Conservation (phyloP, 2,888 invertebrate species). For the Scrobipalpa costella region DNA sequence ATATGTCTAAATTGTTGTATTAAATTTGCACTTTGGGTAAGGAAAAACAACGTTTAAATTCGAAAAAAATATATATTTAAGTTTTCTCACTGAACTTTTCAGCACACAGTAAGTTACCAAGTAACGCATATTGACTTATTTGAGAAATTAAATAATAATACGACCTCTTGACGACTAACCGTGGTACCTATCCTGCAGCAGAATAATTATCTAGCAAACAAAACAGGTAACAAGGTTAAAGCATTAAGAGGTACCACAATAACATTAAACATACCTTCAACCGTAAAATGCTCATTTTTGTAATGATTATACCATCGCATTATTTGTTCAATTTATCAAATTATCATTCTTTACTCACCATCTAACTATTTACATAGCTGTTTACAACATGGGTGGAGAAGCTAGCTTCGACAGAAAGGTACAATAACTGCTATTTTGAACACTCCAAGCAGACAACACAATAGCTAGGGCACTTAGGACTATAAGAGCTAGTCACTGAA, state of each 20-base stretch:
- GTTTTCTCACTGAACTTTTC: constrained; percentile 60
- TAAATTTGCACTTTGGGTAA: neutral
- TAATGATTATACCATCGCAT: constrained; percentile 33
- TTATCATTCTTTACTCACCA: constrained; percentile 39
- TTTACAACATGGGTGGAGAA: constrained; percentile 28
- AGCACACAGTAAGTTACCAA: constrained; percentile 60
- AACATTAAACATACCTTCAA: constrained; percentile 34
- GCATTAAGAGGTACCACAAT: constrained; percentile 31
- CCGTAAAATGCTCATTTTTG: constrained; percentile 33
- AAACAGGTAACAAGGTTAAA: constrained; percentile 23
- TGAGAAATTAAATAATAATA: constrained; percentile 48
- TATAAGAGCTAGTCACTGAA: constrained; percentile 23
- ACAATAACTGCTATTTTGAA: constrained; percentile 29
- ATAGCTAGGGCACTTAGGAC: constrained; percentile 26
- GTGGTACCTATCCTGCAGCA: constrained; percentile 20
- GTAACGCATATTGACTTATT: constrained; percentile 53
- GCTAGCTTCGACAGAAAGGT: constrained; percentile 24
- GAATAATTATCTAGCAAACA: neutral
- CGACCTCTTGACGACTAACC: constrained; percentile 23
- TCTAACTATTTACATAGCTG: constrained; percentile 48
- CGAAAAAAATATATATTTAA: constrained; percentile 68
- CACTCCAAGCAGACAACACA: constrained; percentile 27
- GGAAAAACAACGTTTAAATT: constrained; percentile 36
- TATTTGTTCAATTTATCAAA: constrained; percentile 42
- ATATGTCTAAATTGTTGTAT: neutral